Percentiles rank a stretch among this genome's conserved stretches.
phyloP scores from a whole-genome alignment of 1,140 invertebrate species.

The Drosophila athabasca region DNA sequence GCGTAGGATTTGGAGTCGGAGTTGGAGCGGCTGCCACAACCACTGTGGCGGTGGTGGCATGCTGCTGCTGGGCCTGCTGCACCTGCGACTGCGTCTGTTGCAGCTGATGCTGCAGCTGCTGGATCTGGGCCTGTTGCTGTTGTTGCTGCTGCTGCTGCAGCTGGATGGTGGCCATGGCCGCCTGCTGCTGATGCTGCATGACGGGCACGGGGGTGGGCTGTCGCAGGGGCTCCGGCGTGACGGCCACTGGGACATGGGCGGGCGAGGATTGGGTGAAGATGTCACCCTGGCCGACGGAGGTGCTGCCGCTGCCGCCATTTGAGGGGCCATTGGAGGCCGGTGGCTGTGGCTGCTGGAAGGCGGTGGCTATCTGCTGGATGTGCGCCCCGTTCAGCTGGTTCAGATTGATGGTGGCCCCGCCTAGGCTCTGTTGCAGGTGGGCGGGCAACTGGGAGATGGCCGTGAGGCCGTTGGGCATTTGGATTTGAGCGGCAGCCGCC shows the following conservation, averaged over 20 bases:
- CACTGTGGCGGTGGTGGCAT: neutral
- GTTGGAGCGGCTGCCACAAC: constrained; percentile 14
- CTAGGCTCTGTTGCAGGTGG: constrained; percentile 77
- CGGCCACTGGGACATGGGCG: constrained; percentile 65
- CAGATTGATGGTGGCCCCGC: constrained; percentile 77
- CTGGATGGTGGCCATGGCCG: constrained; percentile 70
- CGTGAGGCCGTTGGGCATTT: constrained; percentile 82
- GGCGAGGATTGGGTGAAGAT: constrained; percentile 72
- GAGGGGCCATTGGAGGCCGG: constrained; percentile 22
- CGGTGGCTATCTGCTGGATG: constrained; percentile 77
- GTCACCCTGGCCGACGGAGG: constrained; percentile 30
- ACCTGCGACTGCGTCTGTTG: constrained; percentile 71
- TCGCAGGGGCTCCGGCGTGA: constrained; percentile 74
- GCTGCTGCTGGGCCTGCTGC: constrained; percentile 64
- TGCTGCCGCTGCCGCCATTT: neutral
- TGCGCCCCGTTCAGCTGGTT: constrained; percentile 79
- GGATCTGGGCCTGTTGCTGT: constrained; percentile 69
- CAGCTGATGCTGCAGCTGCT: constrained; percentile 67
- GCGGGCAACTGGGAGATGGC: constrained; percentile 79
- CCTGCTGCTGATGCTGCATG: constrained; percentile 62
- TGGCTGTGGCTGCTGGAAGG: constrained; percentile 78
- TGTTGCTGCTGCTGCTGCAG: constrained; percentile 74
- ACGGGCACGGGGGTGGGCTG: constrained; percentile 67
- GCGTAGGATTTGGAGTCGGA: constrained; percentile 10
- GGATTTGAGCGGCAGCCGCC: constrained; percentile 79